Conservation (phyloP, 2,888 invertebrate genomes). For the Bhutanitis thaidina region DNA sequence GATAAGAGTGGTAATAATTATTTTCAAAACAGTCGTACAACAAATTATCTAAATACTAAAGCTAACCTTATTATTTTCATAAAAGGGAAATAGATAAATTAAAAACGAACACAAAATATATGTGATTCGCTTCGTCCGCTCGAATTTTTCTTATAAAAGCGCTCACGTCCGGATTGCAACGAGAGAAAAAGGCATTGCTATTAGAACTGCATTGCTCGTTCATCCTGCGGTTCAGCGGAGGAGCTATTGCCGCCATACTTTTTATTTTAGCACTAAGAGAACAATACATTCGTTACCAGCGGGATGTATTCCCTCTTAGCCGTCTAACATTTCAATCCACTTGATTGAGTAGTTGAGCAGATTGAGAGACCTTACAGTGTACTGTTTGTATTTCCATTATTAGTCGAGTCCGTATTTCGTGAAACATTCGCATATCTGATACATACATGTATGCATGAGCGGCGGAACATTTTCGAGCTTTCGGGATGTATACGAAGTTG, state of each 20-base stretch:
- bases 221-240: constrained; percentile 57
- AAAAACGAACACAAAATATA: constrained; percentile 28
- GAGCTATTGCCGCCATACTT: constrained; percentile 54
- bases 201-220: constrained; percentile 67
- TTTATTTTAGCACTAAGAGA: constrained; percentile 62
- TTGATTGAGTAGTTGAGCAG: constrained; percentile 55
- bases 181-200: constrained; percentile 55
- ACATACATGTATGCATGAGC: constrained; percentile 30
- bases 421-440: constrained; percentile 31
- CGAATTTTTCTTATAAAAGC: constrained; percentile 48
- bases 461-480: constrained; percentile 35
- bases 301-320: constrained; percentile 45
- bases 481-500: constrained; percentile 36
- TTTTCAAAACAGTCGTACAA: too few relatives aligned
- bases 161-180: constrained; percentile 38
- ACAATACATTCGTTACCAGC: constrained; percentile 70
- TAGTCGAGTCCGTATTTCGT: constrained; percentile 9
- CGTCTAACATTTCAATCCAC: constrained; percentile 46
- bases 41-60: neutral
- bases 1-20: too few relatives aligned
- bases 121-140: constrained; percentile 29
- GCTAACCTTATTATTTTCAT: constrained; percentile 5
- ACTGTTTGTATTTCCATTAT: constrained; percentile 28
- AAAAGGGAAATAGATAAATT: constrained; percentile 14
- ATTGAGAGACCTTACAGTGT: constrained; percentile 31